A percentile compares a stretch with the other conserved stretches of the same genome.
phyloP scores from a whole-genome alignment of 2,888 invertebrate genomes.

The Nyleta sp. region DNA sequence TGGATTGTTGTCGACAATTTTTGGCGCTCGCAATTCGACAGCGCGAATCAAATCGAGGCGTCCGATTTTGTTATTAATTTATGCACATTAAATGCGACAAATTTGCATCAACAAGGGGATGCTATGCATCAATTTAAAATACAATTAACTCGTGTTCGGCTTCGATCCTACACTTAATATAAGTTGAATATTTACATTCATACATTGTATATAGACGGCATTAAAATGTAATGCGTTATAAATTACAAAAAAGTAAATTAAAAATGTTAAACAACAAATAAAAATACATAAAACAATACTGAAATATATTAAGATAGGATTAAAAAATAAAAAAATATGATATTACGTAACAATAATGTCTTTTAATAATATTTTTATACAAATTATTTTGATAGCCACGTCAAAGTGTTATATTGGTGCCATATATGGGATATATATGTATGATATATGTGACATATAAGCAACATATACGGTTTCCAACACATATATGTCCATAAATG shows the following conservation, averaged over 20 bases:
- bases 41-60: conserved; percentile 12
- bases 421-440: no score
- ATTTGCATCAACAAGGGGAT: conserved; percentile 29
- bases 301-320: no score
- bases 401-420: no score
- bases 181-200: background rate
- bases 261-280: no score
- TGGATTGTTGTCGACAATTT: conserved; percentile 35
- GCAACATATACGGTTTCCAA: no score
- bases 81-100: conserved; percentile 26
- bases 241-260: background rate
- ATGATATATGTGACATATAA: no score
- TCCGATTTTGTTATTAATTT: conserved; percentile 32
- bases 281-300: no score
- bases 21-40: conserved; percentile 7
- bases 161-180: background rate
- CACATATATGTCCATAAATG: no score
- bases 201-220: background rate
- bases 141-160: conserved; percentile 8
- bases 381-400: no score
- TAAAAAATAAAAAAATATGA: no score
- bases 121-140: conserved; percentile 24
- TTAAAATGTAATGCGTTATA: background rate
- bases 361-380: no score
- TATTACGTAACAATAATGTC: no score